Conservation (phyloP, 1,140 invertebrate genomes). For the Dendroctonus ponderosae region DNA sequence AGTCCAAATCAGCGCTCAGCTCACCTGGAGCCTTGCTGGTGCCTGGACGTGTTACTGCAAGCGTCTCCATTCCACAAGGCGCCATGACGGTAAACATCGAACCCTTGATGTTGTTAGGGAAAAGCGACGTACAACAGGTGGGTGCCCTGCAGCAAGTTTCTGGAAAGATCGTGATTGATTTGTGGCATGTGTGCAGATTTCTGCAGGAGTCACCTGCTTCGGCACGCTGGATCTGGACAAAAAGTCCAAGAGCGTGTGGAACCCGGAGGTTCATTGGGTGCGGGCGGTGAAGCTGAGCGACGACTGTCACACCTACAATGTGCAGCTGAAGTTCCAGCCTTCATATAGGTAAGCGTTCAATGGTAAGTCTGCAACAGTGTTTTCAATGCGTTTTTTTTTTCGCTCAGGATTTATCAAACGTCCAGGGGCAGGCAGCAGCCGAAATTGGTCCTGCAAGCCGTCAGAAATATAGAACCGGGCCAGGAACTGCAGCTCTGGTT, state of each 20-base stretch:
- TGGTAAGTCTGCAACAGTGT: neutral
- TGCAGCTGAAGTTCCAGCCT: constrained; percentile 53
- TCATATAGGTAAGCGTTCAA: constrained; percentile 27
- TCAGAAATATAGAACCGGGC: constrained; percentile 55
- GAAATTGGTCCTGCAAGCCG: constrained; percentile 53
- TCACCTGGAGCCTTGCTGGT: constrained; percentile 38
- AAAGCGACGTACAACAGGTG: constrained; percentile 47
- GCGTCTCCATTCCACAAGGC: constrained; percentile 44
- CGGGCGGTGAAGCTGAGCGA: constrained; percentile 58
- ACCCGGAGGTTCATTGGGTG: constrained; percentile 44
- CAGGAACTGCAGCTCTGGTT: constrained; percentile 80
- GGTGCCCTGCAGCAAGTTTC: constrained; percentile 1
- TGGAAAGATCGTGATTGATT: neutral
- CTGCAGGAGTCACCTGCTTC: constrained; percentile 37
- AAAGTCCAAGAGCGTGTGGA: constrained; percentile 41
- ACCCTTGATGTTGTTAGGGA: constrained; percentile 39
- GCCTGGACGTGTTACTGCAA: constrained; percentile 45
- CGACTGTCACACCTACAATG: constrained; percentile 69
- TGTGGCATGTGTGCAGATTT: constrained; percentile 39
- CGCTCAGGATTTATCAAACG: constrained; percentile 12
- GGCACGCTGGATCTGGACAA: constrained; percentile 44
- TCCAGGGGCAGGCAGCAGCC: constrained; percentile 15
- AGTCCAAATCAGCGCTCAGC: too few species aligned
- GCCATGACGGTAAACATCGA: constrained; percentile 42
- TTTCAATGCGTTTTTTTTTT: constrained; percentile 7